Conservation (phyloP, 92 coral and sea anemone species). For the Pocillopora grandis region DNA sequence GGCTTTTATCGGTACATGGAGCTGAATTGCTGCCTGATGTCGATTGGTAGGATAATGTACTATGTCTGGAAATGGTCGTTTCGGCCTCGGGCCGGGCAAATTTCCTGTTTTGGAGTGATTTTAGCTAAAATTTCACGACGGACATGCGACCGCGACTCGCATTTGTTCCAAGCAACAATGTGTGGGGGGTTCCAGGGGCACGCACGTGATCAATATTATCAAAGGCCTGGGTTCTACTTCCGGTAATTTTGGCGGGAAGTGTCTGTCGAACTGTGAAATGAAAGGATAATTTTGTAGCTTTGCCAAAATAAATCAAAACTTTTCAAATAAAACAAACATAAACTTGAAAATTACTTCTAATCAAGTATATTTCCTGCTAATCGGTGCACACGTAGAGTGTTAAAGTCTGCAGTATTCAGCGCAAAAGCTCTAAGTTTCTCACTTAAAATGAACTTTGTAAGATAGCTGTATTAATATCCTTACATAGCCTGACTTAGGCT, state of each 20-base stretch:
- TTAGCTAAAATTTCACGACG: constrained; percentile 98
- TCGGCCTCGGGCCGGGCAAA: constrained; percentile 84
- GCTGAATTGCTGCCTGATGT: constrained; percentile 68
- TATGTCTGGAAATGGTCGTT: constrained; percentile 74
- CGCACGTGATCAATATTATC: constrained; percentile 67
- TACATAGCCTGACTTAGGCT: no score
- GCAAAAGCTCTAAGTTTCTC: no score
- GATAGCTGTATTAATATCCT: no score
- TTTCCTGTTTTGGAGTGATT: constrained; percentile 99
- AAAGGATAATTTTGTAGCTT: no score
- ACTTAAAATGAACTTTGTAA: no score
- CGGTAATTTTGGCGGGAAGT: constrained; percentile 48
- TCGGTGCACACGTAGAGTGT: no score
- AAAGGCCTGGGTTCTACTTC: constrained; percentile 37
- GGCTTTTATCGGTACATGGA: constrained; percentile 65
- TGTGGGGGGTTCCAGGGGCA: constrained; percentile 97
- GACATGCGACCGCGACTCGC: constrained; percentile 99
- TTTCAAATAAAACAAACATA: no score
- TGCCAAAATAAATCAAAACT: no score
- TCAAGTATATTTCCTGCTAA: no score
- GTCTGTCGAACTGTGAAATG: background rate
- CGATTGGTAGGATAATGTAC: constrained; percentile 69
- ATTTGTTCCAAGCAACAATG: constrained; percentile 98
- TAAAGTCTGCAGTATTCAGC: no score
- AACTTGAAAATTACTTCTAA: no score